Percentiles rank a stretch among this genome's conserved stretches.
phyloP scores from a whole-genome alignment of 2,797 vertebrate species.

The Avahi laniger region DNA sequence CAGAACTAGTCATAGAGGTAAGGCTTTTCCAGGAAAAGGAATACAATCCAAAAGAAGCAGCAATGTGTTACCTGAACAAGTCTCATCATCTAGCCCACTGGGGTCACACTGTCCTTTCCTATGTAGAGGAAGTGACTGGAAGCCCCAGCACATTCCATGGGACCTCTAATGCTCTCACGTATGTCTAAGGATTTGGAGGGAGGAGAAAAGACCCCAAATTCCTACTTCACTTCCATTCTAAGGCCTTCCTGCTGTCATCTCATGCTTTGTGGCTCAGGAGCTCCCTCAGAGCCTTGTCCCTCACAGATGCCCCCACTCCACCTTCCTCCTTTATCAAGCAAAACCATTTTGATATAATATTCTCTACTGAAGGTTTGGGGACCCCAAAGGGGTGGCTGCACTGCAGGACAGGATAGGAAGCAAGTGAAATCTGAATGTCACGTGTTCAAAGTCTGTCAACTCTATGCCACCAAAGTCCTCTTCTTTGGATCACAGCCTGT shows the following conservation, averaged over 20 bases:
- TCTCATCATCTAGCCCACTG: background rate
- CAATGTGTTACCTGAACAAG: too few relatives aligned
- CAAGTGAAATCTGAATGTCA: background rate
- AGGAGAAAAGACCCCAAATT: background rate
- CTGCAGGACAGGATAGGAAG: background rate
- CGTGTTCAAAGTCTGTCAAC: background rate
- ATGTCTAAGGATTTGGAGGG: background rate
- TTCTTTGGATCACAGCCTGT: background rate
- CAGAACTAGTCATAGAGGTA: background rate
- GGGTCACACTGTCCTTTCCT: background rate
- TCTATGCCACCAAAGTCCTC: background rate
- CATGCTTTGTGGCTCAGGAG: background rate
- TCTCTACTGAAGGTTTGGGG: background rate
- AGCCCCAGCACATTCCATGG: background rate
- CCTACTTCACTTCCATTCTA: too few relatives aligned
- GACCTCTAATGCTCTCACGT: fast-evolving
- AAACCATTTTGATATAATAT: background rate
- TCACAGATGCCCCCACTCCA: background rate
- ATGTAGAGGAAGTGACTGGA: background rate
- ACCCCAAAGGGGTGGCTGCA: background rate
- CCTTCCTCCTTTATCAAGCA: background rate
- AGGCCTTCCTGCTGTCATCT: background rate
- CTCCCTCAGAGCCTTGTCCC: background rate
- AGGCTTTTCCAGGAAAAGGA: background rate
- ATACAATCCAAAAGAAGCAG: background rate